These are phyloP conservation scores for Tetrax tetrax DNA, from an alignment of 2,113 vertebrate genomes.

Conservation along the genomic window DNA sequence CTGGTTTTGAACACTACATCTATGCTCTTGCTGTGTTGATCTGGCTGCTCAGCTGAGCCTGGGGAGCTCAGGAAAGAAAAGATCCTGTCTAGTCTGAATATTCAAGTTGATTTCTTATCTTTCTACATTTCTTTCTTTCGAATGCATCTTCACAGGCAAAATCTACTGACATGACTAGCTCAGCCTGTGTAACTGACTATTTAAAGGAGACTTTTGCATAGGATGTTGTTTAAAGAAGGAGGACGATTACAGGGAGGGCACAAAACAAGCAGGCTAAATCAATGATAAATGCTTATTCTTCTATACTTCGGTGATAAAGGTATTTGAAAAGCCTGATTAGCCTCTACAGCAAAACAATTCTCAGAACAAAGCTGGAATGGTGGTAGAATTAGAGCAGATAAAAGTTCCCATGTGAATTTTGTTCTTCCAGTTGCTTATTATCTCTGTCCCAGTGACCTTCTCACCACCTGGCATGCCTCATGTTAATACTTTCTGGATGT, in stretches of 20 bases:
- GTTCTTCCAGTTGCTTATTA: constrained; percentile 27
- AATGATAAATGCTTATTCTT: neutral
- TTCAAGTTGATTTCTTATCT: neutral
- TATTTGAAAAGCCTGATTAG: constrained; percentile 17
- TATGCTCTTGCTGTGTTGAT: accelerated
- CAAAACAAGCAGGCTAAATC: neutral
- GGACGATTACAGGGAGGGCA: neutral
- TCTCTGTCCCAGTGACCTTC: constrained; percentile 55
- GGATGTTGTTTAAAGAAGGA: neutral
- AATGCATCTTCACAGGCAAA: neutral
- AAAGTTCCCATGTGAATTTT: constrained; percentile 47
- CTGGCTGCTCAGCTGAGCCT: neutral
- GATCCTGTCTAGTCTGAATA: neutral
- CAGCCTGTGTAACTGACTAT: neutral
- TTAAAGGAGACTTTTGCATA: neutral
- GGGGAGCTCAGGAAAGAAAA: neutral
- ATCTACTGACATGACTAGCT: neutral
- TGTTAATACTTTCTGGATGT: constrained; percentile 8
- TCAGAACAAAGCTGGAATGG: neutral
- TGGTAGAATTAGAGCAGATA: constrained; percentile 11
- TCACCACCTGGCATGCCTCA: constrained; percentile 7
- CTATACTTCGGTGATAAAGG: neutral
- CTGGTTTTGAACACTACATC: neutral
- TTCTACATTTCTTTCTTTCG: neutral
- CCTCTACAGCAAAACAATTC: neutral